A percentile compares a stretch with the other conserved stretches of the same genome.
These are phyloP conservation scores for Cheilosia variabilis DNA, from an alignment of 2,888 invertebrate genomes.

Conservation along the genomic window DNA sequence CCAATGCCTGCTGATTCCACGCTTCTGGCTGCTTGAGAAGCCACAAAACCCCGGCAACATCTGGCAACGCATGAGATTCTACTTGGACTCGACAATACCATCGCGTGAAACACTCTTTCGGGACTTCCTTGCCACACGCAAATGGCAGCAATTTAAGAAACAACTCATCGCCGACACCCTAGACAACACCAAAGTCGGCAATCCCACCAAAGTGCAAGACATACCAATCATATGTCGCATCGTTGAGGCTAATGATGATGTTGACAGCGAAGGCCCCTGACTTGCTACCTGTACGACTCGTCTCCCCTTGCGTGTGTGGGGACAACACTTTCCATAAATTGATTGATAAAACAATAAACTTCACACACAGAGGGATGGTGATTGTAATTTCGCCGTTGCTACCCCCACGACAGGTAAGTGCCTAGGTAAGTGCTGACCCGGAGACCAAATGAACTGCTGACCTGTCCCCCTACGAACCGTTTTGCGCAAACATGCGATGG, in stretches of 20 bases:
- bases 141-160: slow-evolving; percentile 81
- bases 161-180: slow-evolving; percentile 77
- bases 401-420: not conserved
- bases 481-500: slow-evolving; percentile 51
- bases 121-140: slow-evolving; percentile 79
- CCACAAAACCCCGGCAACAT: slow-evolving; percentile 82
- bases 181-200: slow-evolving; percentile 66
- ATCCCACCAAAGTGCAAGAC: slow-evolving; percentile 79
- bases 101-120: slow-evolving; percentile 80
- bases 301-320: slow-evolving; percentile 14
- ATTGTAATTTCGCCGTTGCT: slow-evolving; percentile 16
- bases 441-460: slow-evolving; percentile 51
- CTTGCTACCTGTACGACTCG: not conserved
- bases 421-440: slow-evolving; percentile 24
- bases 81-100: slow-evolving; percentile 81
- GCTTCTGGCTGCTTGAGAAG: slow-evolving; percentile 87
- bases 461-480: slow-evolving; percentile 22
- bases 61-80: slow-evolving; percentile 81
- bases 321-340: slow-evolving; percentile 32
- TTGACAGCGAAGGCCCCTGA: slow-evolving; percentile 16
- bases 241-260: slow-evolving; percentile 77
- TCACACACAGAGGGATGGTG: slow-evolving; percentile 26
- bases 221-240: slow-evolving; percentile 82
- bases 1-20: slow-evolving; percentile 88
- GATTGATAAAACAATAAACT: slow-evolving; percentile 31